Evolutionary conservation across 2,797 vertebrate genomes (phyloP).

Genomic region (Rhynchotus rufescens): DNA sequence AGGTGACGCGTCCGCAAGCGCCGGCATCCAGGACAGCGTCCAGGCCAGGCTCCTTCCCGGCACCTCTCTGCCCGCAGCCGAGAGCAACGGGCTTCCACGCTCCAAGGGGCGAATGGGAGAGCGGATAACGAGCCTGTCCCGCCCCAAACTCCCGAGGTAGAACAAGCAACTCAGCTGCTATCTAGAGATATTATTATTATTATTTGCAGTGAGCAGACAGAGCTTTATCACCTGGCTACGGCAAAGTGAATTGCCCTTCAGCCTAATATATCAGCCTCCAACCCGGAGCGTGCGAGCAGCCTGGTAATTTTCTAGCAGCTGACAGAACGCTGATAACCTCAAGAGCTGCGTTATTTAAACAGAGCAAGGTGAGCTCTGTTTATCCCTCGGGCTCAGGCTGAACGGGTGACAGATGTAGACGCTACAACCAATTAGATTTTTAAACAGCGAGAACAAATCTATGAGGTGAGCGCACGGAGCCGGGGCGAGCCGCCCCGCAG

Average conservation of each 20-base stretch:
- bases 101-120: not conserved
- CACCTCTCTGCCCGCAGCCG: not conserved
- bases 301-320: constrained; percentile 21
- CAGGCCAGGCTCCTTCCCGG: not conserved
- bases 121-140: accelerated
- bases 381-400: constrained; percentile 65
- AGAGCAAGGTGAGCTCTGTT: constrained; percentile 66
- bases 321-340: constrained; percentile 57
- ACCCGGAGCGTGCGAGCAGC: not conserved
- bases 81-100: not conserved
- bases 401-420: constrained; percentile 34
- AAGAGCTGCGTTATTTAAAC: constrained; percentile 60
- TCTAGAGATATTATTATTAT: not conserved
- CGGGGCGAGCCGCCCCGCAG: too few relatives aligned
- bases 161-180: not conserved
- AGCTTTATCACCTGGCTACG: not conserved
- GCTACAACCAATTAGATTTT: constrained; percentile 58
- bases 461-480: not conserved
- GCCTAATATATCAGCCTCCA: not conserved
- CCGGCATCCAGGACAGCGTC: not conserved
- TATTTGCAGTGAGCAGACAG: not conserved
- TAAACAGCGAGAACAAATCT: not conserved
- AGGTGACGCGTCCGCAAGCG: not conserved
- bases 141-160: not conserved
- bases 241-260: not conserved